Evolutionary conservation across 2,113 vertebrate genomes (phyloP).

Genomic region (Nerophis lumbriciformis): DNA sequence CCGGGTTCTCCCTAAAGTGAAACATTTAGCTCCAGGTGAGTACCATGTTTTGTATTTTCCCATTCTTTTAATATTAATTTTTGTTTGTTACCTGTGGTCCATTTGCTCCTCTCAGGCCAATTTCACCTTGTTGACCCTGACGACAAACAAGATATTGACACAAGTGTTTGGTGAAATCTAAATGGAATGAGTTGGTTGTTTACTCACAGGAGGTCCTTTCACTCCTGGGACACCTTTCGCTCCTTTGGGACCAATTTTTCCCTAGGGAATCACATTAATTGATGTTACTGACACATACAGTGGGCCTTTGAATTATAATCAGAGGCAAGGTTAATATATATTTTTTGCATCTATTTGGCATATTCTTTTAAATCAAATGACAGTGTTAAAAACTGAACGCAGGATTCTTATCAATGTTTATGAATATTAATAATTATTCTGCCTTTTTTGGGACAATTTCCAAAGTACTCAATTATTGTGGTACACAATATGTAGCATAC

Average conservation of each 20-base stretch:
- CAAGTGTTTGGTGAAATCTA: not conserved
- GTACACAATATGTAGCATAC: too few relatives aligned
- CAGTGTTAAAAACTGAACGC: too few relatives aligned
- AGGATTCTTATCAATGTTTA: too few relatives aligned
- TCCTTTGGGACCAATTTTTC: constrained; percentile 59
- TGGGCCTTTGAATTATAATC: not conserved
- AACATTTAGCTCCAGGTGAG: not conserved
- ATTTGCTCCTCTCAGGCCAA: constrained; percentile 51
- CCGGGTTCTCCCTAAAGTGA: constrained; percentile 65
- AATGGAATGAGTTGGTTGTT: not conserved
- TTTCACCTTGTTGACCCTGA: constrained; percentile 67
- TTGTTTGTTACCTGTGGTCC: constrained; percentile 57
- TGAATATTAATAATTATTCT: too few relatives aligned
- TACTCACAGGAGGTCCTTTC: constrained; percentile 70
- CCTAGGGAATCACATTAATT: constrained; percentile 41
- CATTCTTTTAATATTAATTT: not conserved
- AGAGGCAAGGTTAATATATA: not conserved
- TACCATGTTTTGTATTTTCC: not conserved
- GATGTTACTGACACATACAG: not conserved
- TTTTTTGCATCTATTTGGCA: not conserved
- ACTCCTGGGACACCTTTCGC: constrained; percentile 62
- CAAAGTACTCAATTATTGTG: too few relatives aligned
- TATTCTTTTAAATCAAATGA: not conserved
- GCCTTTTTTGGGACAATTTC: too few relatives aligned
- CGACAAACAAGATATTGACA: not conserved